Conservation (phyloP, 2,888 invertebrate species). For the Erebia palarica region DNA sequence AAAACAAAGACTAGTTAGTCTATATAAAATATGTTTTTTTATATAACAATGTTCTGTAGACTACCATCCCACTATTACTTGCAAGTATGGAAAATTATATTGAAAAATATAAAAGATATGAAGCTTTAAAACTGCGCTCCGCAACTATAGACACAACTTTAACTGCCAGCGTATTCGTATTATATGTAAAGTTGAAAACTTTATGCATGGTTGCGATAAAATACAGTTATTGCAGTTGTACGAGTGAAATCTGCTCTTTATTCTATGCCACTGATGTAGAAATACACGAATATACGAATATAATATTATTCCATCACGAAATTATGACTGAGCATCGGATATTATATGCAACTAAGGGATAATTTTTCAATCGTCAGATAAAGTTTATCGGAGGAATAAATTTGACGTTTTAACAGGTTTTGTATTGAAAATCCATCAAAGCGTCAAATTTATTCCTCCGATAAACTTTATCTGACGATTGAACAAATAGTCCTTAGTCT, state of each 20-base stretch:
- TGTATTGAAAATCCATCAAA: too few relatives aligned
- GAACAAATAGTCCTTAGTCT: too few relatives aligned
- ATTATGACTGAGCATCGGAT: background rate
- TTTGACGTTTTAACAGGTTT: too few relatives aligned
- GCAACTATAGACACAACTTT: constrained; percentile 33
- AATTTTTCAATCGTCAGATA: too few relatives aligned
- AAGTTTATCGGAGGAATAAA: too few relatives aligned
- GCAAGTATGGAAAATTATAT: background rate
- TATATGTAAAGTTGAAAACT: constrained; percentile 49
- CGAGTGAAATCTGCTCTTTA: constrained; percentile 50
- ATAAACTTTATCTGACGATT: too few relatives aligned
- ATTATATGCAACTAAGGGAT: too few relatives aligned
- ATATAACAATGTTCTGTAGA: background rate
- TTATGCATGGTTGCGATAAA: constrained; percentile 52
- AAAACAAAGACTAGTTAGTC: too few relatives aligned
- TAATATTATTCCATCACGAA: background rate
- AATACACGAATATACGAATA: background rate
- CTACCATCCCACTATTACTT: background rate
- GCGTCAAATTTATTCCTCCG: too few relatives aligned
- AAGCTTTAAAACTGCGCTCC: constrained; percentile 26
- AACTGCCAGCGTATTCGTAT: constrained; percentile 33
- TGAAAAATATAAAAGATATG: constrained; percentile 6
- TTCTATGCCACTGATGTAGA: constrained; percentile 30
- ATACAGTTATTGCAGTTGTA: constrained; percentile 55
- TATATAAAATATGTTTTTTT: too few relatives aligned